Evolutionary conservation across 1,140 invertebrate genomes (phyloP), one percentile per base, ranked within the genome.

Genomic region (Nylanderia fulva): DNA sequence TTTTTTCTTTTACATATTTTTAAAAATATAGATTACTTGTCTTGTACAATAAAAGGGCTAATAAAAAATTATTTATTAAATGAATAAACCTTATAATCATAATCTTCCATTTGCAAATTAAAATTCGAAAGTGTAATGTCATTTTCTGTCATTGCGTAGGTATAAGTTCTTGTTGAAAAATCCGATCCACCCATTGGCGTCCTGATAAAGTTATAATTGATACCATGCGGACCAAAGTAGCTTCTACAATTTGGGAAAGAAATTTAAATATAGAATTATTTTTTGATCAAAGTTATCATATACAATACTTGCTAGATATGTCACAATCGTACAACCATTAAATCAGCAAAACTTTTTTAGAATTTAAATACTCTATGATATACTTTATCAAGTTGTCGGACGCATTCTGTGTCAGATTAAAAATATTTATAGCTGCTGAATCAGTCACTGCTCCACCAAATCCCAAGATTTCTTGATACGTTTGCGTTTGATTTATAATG

Each of bases 381-480:
- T 63, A 79, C 75, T 29, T 7, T 9, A 79, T 18, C 2, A 79
- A 79, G 1, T 36, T 13, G 0, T 79, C 29, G 0, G 75, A 66
- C 2, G 42, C 11, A 4, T 79, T 21, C 0, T 54, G 6, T n/a
- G 60, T 66, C 21, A 98, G 93, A 8, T 94, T 96, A 0, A 95
- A 94, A 85, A 98, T 96, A 90, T 98, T 97, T 24, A 98, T 96
- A 0, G 96, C 96, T 3, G 97, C 96, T 0, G 98, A 94, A 93
- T 99, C 98, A 0, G 98, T 99, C 85, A 98, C 98, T 1, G 98
- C 97, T 24, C 97, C 98, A 0, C 98, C 98, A 93, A 98, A 98
- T 0, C 98, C 98, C 66, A 96, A 88, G 3, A 97, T 96, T 42
- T 86, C 95, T 91, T 97, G 97, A 86, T 95, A 96, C 2, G 64